phyloP scores from a whole-genome alignment of 2,888 invertebrate genomes.

The Gasteruption jaculator region DNA sequence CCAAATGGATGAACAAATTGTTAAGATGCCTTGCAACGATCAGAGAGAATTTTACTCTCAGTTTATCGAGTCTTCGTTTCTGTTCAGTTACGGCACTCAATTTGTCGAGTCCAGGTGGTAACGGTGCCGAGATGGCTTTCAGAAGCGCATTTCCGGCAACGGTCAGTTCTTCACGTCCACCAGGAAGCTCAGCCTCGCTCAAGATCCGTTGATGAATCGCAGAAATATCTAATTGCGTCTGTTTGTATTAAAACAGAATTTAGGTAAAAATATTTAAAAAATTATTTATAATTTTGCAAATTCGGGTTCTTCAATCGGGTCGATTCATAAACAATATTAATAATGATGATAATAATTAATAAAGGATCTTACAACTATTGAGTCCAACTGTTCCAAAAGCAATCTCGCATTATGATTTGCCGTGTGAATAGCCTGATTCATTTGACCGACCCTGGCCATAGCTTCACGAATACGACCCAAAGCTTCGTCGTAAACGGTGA shows the following conservation, averaged over 20 bases:
- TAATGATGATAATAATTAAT: conserved; percentile 9
- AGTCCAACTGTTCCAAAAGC: conserved; percentile 73
- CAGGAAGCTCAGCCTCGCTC: conserved; percentile 68
- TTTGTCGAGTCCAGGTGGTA: conserved; percentile 44
- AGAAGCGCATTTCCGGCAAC: conserved; percentile 70
- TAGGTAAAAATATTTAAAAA: conserved; percentile 11
- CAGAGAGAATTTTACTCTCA: conserved; percentile 74
- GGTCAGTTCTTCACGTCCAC: conserved; percentile 62
- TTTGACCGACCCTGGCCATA: conserved; percentile 88
- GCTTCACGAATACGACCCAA: conserved; percentile 80
- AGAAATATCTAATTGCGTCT: conserved; percentile 69
- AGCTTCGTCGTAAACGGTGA: conserved; percentile 77
- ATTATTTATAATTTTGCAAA: conserved; percentile 11
- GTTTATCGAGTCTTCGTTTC: conserved; percentile 70
- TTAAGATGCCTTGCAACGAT: conserved; percentile 86
- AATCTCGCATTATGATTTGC: conserved; percentile 82
- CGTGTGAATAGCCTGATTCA: conserved; percentile 80
- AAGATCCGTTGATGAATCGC: conserved; percentile 64
- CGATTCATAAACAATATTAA: conserved; percentile 11
- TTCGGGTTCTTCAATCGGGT: background rate
- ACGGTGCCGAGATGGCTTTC: conserved; percentile 60
- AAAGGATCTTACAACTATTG: conserved; percentile 64
- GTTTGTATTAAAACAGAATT: conserved; percentile 24
- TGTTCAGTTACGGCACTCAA: conserved; percentile 80
- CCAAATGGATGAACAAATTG: conserved; percentile 92